phyloP scores from a whole-genome alignment of 2,888 invertebrate genomes.

The Dyspetes luteomarginatus region DNA sequence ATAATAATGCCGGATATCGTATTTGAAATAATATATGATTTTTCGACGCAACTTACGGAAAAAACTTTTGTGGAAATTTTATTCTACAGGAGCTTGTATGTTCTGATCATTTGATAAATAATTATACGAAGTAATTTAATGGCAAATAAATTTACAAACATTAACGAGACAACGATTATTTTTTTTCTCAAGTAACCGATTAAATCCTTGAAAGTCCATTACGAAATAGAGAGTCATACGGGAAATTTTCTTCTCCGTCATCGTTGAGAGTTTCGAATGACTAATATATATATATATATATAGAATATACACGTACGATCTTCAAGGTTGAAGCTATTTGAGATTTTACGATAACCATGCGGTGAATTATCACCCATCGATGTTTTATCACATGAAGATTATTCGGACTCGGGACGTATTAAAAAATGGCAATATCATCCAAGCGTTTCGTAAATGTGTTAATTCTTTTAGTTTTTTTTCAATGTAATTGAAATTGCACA shows the following conservation, averaged over 20 bases:
- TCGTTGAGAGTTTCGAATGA: conserved; percentile 4
- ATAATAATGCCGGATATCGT: too few relatives aligned
- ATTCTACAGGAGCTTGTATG: too few relatives aligned
- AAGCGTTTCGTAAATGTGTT: not conserved
- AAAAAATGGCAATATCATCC: conserved; percentile 13
- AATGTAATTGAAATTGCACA: conserved; percentile 36
- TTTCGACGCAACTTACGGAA: too few relatives aligned
- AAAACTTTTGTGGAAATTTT: too few relatives aligned
- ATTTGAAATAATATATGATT: too few relatives aligned
- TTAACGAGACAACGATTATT: not conserved
- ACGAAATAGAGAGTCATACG: conserved; percentile 4
- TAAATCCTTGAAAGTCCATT: not conserved
- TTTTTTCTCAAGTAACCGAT: not conserved
- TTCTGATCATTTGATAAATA: too few relatives aligned
- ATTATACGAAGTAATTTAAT: too few relatives aligned
- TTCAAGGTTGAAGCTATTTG: conserved; percentile 42
- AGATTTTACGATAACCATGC: conserved; percentile 42
- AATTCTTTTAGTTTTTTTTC: conserved; percentile 8
- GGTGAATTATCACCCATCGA: conserved; percentile 18
- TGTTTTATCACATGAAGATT: too few relatives aligned
- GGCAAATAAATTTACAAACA: too few relatives aligned
- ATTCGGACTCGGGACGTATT: not conserved
- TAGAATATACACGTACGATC: not conserved
- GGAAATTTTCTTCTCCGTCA: not conserved
- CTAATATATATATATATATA: not conserved